phyloP scores from a whole-genome alignment of 2,888 invertebrate genomes.

The Synergus umbraculus region DNA sequence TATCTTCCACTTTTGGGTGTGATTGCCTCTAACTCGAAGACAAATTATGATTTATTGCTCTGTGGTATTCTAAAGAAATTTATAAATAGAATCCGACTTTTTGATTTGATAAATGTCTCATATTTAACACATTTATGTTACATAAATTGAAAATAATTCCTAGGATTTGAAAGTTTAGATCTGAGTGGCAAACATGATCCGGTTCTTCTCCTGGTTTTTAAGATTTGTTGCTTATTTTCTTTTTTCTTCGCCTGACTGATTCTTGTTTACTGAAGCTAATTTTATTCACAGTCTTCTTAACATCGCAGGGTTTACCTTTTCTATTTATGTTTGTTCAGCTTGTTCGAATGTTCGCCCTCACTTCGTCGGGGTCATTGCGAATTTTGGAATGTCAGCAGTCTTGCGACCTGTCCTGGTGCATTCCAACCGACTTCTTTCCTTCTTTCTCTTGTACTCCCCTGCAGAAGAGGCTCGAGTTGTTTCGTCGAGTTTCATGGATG shows the following conservation, averaged over 20 bases:
- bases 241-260: neutral
- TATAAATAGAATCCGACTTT: neutral
- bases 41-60: constrained; percentile 5
- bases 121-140: too few species aligned
- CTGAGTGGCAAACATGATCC: too few species aligned
- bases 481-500: constrained; percentile 52
- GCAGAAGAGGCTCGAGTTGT: constrained; percentile 53
- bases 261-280: constrained; percentile 18
- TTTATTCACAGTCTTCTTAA: neutral
- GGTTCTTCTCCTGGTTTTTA: neutral
- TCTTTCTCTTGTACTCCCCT: constrained; percentile 52
- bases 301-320: constrained; percentile 16
- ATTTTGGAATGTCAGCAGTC: constrained; percentile 72
- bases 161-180: too few species aligned
- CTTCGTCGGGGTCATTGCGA: constrained; percentile 62
- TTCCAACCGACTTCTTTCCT: constrained; percentile 61
- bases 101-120: neutral
- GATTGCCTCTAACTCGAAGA: constrained; percentile 2
- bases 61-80: neutral
- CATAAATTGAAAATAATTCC: too few species aligned
- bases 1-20: neutral
- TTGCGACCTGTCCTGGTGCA: constrained; percentile 71
- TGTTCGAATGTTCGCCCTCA: constrained; percentile 15
- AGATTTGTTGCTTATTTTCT: neutral
- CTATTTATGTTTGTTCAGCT: constrained; percentile 26